Conservation (phyloP, 2,888 invertebrate species). For the Drosophila emarginata region DNA sequence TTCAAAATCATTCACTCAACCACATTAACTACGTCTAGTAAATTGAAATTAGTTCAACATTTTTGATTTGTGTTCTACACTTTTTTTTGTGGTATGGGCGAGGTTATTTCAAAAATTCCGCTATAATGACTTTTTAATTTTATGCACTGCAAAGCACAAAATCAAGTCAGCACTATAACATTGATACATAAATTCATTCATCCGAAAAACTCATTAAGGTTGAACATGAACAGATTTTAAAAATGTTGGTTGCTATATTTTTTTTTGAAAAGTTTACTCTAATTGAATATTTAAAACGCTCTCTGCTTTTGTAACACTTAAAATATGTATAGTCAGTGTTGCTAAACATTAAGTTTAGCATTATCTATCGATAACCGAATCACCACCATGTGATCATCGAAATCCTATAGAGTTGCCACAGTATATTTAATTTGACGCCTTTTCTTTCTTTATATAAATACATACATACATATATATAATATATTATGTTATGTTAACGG, state of each 20-base stretch:
- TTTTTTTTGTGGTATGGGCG: constrained; percentile 14
- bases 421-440: no score
- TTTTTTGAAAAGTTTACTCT: neutral
- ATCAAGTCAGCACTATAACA: constrained; percentile 50
- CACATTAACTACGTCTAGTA: constrained; percentile 22
- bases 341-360: no score
- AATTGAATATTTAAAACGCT: no score
- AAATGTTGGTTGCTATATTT: neutral
- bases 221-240: neutral
- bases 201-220: constrained; percentile 12
- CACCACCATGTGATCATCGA: no score
- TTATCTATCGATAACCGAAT: no score
- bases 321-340: neutral
- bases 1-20: constrained; percentile 50
- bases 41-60: constrained; percentile 1
- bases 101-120: constrained; percentile 20
- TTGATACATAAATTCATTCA: constrained; percentile 14
- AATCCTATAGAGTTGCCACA: no score
- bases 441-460: no score
- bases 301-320: neutral
- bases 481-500: no score
- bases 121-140: constrained; percentile 49
- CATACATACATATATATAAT: no score
- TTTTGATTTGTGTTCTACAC: constrained; percentile 13
- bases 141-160: constrained; percentile 63